Base-by-base conservation (phyloP, 2,797 vertebrate species). In the Cottoperca gobio region DNA sequence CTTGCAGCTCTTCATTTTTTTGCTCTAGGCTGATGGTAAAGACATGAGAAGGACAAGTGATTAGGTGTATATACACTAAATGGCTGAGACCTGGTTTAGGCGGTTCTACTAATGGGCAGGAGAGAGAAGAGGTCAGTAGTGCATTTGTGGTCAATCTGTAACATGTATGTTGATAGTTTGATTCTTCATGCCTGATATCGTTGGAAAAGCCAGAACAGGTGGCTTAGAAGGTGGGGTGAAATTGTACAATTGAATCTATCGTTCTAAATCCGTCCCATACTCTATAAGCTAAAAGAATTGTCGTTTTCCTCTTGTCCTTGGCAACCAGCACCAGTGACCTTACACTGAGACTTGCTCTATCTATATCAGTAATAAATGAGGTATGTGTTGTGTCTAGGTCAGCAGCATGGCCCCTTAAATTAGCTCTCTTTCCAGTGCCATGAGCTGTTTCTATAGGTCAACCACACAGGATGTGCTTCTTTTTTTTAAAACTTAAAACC, bases 21-120 rank as follows among this genome's bases (percentile, higher is more conserved):
- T 94, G 92, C 92, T 96, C 94, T 52, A 96, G 86, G 67, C 95
- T 96, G 85, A 35, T 8, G 50, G 17, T 4, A 12, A 50, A 64
- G 53, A 62, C 2, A 13, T 4, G 9, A 14, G 19, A 21, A 26
- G 12, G 52, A 24, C n/a, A 9, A 48, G 40, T 26, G 19, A 54
- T 3, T 6, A 11, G 19, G 17, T 35, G 14, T 8, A 5, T 8
- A 1, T 3, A n/a, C n/a, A n/a, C n/a, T n/a, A 12, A 19, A 35
- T 53, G 23, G 24, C 13, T 23, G 54, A 26, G 13, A 23, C 24
- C 13, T 33, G 8, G 8, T 16, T 63, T 21, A 10, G 23, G 13
- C 2, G 43, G 19, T 49, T 37, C 5, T 14, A 23, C 0, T 8
- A 2, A 11, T 39, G 37, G 33, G 16, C 14, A 40, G 26, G 24